phyloP scores from a whole-genome alignment of 2,113 vertebrate genomes.

The Crotalus horridus region DNA sequence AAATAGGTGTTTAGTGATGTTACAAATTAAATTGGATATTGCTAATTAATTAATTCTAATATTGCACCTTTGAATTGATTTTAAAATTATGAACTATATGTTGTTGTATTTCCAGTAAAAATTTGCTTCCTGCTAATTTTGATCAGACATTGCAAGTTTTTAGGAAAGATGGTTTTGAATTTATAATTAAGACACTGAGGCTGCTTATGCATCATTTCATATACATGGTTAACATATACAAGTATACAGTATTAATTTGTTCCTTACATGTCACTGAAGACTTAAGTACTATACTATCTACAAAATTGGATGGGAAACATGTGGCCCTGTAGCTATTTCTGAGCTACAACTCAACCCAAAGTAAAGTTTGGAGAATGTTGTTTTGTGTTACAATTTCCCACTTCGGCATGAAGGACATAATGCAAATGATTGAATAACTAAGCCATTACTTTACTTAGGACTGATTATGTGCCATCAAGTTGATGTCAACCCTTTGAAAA shows the following conservation, averaged over 20 bases:
- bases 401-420: neutral
- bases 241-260: neutral
- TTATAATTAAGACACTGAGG: slow-evolving; percentile 44
- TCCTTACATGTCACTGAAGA: neutral
- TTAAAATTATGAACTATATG: neutral
- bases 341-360: neutral
- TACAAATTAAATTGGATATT: slow-evolving; percentile 44
- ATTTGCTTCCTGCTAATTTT: slow-evolving; percentile 32
- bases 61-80: slow-evolving; percentile 43
- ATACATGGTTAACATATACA: neutral
- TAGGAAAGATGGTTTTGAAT: slow-evolving; percentile 49
- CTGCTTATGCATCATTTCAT: neutral
- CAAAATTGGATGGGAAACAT: neutral
- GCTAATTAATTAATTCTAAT: slow-evolving; percentile 54
- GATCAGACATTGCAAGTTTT: slow-evolving; percentile 41
- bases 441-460: neutral
- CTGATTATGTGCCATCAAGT: neutral
- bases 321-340: neutral
- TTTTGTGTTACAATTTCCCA: neutral
- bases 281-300: neutral
- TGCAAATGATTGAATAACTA: neutral
- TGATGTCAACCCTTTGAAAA: neutral
- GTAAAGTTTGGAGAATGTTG: neutral
- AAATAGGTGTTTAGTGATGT: slow-evolving; percentile 41
- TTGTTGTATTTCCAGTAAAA: slow-evolving; percentile 15